Evolutionary conservation across 1,140 invertebrate species (phyloP), one percentile per base, ranked within the genome.

Genomic region (Drosophila nigrodunni): DNA sequence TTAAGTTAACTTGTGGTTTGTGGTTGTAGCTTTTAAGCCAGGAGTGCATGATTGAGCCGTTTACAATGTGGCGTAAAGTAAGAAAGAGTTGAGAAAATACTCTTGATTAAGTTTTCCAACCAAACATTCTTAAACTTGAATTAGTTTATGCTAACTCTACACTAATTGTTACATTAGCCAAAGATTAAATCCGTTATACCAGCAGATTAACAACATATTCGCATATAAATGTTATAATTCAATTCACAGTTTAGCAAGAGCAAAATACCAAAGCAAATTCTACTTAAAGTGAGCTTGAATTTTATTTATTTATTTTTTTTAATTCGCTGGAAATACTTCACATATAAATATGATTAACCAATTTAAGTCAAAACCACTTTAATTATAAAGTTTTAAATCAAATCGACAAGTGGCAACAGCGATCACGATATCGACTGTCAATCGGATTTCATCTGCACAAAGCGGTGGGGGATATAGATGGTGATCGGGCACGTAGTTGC

Each of bases 351-450:
- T 81, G 80, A 89, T 89, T 89, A 89, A 74, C 85, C 85, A 89
- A 89, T 89, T 89, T 85, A 78, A 89, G 85, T 89, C 85, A 89
- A 89, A 89, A 89, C 86, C 85, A 89, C 85, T 89, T 89, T 85
- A 80, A 80, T 85, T 81, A 76, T 66, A 73, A 68, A 89, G 80
- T 77, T 72, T 78, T 54, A 82, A 74, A 66, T 81, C 69, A 71
- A 81, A 67, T 41, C 25, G 77, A 80, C 62, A 80, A 80, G 78
- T 65, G 66, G 76, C 80, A 68, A 82, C 76, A 57, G 66, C 58
- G 58, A 77, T 78, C 62, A 11, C 65, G 68, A 77, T 54, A 15
- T 30, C 58, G 43, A 82, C 64, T 62, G 70, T 50, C 67, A 61
- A 57, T 62, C 41, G 44, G 61, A 50, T 47, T 69, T 18, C 49